phyloP scores from a whole-genome alignment of 2,888 invertebrate genomes.

The Pollenia griseotomentosa region DNA sequence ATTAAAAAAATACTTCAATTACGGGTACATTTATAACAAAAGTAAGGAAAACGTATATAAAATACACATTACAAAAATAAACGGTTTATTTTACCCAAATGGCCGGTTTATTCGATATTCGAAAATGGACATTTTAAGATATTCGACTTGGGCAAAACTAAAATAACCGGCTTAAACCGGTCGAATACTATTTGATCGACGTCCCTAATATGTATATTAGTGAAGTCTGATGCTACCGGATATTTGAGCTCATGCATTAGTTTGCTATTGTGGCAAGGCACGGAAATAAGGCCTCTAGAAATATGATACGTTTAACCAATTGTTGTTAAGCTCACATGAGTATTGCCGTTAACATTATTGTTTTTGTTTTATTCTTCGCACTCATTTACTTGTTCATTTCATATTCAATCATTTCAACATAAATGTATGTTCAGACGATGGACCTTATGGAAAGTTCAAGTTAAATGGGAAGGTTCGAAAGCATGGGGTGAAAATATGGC shows the following conservation, averaged over 20 bases:
- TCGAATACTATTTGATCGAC: too few relatives aligned
- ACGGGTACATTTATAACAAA: too few relatives aligned
- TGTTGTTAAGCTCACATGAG: slow-evolving; percentile 31
- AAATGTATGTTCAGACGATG: slow-evolving; percentile 17
- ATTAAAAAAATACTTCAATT: too few relatives aligned
- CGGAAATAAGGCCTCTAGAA: slow-evolving; percentile 68
- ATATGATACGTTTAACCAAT: slow-evolving; percentile 65
- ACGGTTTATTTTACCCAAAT: too few relatives aligned
- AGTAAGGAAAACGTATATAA: too few relatives aligned
- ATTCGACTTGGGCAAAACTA: too few relatives aligned
- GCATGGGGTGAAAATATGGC: not conserved
- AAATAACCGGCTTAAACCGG: too few relatives aligned
- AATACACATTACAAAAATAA: too few relatives aligned
- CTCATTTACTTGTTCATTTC: slow-evolving; percentile 32
- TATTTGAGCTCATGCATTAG: slow-evolving; percentile 66
- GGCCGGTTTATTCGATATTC: too few relatives aligned
- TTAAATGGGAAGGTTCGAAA: not conserved
- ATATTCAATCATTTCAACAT: slow-evolving; percentile 17
- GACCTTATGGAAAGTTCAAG: not conserved
- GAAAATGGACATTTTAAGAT: too few relatives aligned
- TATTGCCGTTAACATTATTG: slow-evolving; percentile 18
- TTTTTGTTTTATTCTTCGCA: slow-evolving; percentile 32
- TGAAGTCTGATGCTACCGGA: slow-evolving; percentile 62
- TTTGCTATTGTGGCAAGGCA: slow-evolving; percentile 60
- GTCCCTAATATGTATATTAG: too few relatives aligned